A percentile compares a stretch with the other conserved stretches of the same genome.
Evolutionary conservation across 2,113 vertebrate genomes (phyloP).

Genomic region (Excalfactoria chinensis): DNA sequence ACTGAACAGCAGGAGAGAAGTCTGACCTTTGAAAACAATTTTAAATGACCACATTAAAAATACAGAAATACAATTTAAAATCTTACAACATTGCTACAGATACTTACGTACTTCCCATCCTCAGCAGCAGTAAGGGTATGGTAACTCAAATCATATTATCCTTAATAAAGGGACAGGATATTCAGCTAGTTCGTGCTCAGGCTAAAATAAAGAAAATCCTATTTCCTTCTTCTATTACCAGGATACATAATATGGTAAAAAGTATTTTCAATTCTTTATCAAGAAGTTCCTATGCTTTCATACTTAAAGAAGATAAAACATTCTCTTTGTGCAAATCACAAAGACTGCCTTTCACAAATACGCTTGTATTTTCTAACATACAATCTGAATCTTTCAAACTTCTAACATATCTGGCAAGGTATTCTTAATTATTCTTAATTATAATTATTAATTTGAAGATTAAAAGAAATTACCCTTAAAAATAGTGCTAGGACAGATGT

Average conservation of each 20-base stretch:
- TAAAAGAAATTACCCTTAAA: not conserved
- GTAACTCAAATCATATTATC: not conserved
- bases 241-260: not conserved
- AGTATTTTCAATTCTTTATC: not conserved
- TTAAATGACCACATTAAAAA: not conserved
- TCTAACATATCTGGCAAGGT: not conserved
- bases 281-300: not conserved
- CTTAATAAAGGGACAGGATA: not conserved
- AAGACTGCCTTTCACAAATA: not conserved
- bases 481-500: not conserved
- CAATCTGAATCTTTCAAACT: not conserved
- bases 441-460: not conserved
- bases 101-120: not conserved
- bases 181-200: not conserved
- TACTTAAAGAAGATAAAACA: not conserved
- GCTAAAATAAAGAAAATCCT: not conserved
- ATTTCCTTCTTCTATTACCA: not conserved
- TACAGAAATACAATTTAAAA: not conserved
- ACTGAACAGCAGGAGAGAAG: not conserved
- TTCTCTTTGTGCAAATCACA: not conserved
- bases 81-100: not conserved
- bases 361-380: not conserved
- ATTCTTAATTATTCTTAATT: not conserved
- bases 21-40: slow-evolving; percentile 7
- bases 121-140: not conserved